Base-by-base conservation (phyloP, 2,797 vertebrate species). In the Amazonetta brasiliensis region DNA sequence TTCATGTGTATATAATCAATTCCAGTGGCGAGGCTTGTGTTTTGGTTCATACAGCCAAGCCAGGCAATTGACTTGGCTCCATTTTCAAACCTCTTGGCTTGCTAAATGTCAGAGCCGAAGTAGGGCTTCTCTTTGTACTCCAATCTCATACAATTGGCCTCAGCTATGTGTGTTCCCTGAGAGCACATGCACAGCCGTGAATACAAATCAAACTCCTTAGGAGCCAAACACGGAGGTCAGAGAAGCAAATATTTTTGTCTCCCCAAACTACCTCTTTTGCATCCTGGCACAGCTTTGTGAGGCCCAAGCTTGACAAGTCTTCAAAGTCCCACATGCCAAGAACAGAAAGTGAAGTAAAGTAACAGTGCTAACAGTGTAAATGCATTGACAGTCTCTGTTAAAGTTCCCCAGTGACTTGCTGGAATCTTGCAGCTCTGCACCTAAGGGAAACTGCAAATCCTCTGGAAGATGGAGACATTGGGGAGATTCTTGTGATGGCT, bases 1-100 rank as follows among this genome's bases (percentile, higher is more conserved):
- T 97, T 97, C 96, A 97, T 97, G 95, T 95, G 89, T 84, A 84
- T 96, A 72, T 97, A 97, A 97, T 97, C 96, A 95, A 93, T 96
- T 96, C 92, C 96, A 96, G 94, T 96, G 96, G 93, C 94, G 48
- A 92, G 95, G 87, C 74, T 89, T 59, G 90, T 97, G 96, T 97
- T 97, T 97, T 97, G 96, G 93, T 97, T 97, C 79, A 8, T 69
- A 46, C 92, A 89, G 95, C 96, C 95, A 97, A 96, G 88, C 74
- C 89, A 97, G 95, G 96, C 96, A 96, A 85, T 86, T 87, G 84
- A 59, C 91, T 95, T 96, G 96, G 93, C 95, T 95, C 80, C 89
- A 37, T 83, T 94, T 95, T 92, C 87, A 89, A 96, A 63, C 91
- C 95, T 89, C 81, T 96, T 97, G 95, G 96, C 92, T 97, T 92